These are phyloP conservation scores for Lepus timidus DNA, from an alignment of 2,113 vertebrate genomes.

Conservation along the genomic window DNA sequence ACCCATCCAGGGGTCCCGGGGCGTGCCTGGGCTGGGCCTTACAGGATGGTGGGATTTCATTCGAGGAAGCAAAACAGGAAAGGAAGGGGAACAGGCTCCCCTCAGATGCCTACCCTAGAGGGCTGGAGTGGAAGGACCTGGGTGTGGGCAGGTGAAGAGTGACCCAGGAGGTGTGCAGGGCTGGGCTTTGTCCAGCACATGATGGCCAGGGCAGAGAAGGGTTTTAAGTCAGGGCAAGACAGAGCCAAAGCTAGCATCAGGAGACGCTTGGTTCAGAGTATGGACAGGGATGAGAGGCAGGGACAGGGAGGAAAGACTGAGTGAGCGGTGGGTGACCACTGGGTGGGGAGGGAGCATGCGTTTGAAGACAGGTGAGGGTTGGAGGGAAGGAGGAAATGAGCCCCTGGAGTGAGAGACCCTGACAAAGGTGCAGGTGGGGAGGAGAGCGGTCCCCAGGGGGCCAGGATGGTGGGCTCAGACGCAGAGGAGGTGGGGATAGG, in stretches of 20 bases:
- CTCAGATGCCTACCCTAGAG: no score
- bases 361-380: background rate
- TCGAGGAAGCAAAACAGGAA: slow-evolving; percentile 48
- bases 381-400: background rate
- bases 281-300: background rate
- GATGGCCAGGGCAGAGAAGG: no score
- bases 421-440: background rate
- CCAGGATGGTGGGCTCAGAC: background rate
- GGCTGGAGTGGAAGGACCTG: no score
- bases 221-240: background rate
- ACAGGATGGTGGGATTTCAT: background rate
- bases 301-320: background rate
- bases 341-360: background rate
- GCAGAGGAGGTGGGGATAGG: background rate
- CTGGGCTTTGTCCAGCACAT: background rate
- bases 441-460: background rate
- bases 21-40: background rate
- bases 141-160: no score
- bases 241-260: no score
- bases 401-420: background rate
- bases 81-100: background rate
- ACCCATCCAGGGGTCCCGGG: no score
- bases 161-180: no score
- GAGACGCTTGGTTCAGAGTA: no score
- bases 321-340: no score